Conservation (phyloP, 2,797 vertebrate species). For the Sebastolobus alascanus region DNA sequence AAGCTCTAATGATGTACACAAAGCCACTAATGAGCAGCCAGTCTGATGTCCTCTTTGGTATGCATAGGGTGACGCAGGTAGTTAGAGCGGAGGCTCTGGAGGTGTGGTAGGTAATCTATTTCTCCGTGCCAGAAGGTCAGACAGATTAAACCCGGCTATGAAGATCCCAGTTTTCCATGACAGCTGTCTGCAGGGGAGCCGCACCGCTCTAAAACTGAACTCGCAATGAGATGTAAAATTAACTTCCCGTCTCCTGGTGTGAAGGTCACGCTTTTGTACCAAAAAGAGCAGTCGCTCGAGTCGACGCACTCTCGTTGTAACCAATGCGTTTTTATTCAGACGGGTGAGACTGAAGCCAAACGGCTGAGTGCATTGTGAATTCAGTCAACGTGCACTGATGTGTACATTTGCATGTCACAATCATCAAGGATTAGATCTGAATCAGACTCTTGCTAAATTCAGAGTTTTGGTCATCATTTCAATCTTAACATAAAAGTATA, state of each 20-base stretch:
- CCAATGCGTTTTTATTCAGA: constrained; percentile 47
- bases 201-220: constrained; percentile 72
- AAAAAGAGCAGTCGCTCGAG: constrained; percentile 35
- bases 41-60: constrained; percentile 69
- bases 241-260: constrained; percentile 74
- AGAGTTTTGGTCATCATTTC: constrained; percentile 18
- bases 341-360: constrained; percentile 29
- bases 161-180: constrained; percentile 81
- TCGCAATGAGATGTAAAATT: constrained; percentile 85
- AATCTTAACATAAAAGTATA: constrained; percentile 18
- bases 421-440: constrained; percentile 13
- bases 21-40: constrained; percentile 51
- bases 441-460: constrained; percentile 4
- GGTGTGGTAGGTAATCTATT: constrained; percentile 78
- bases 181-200: constrained; percentile 79
- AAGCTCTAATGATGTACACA: constrained; percentile 57
- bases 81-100: constrained; percentile 65
- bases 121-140: constrained; percentile 83
- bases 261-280: constrained; percentile 76
- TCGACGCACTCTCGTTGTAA: constrained; percentile 22
- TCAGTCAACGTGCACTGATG: constrained; percentile 8
- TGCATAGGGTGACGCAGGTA: constrained; percentile 63
- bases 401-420: constrained; percentile 37
- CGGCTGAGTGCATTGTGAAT: constrained; percentile 8
- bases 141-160: constrained; percentile 82